These are phyloP conservation scores for Aptenodytes patagonicus DNA, from an alignment of 2,113 vertebrate genomes.

Conservation along the genomic window DNA sequence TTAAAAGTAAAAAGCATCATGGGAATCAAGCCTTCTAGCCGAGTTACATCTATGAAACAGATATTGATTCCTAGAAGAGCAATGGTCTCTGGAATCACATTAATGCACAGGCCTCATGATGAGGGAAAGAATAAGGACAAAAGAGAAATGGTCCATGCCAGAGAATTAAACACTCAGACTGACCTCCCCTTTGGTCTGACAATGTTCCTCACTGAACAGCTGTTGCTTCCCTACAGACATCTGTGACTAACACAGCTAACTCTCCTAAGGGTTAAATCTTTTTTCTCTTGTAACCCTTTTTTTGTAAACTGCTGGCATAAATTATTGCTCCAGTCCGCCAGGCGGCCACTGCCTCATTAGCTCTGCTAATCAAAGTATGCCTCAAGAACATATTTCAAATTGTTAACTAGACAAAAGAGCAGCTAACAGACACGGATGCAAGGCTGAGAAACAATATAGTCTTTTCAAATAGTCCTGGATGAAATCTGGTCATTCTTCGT, in stretches of 20 bases:
- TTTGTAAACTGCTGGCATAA: background rate
- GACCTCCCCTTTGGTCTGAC: background rate
- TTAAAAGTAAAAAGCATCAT: background rate
- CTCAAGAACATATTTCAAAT: background rate
- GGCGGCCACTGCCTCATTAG: conserved; percentile 9
- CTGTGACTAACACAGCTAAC: background rate
- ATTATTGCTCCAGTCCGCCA: background rate
- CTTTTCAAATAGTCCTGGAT: background rate
- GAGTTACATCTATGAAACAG: background rate
- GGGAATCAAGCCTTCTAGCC: background rate
- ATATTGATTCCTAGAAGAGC: background rate
- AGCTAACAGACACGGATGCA: background rate
- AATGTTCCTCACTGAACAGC: background rate
- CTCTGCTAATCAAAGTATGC: conserved; percentile 29
- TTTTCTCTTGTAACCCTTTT: background rate
- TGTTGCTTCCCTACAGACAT: background rate
- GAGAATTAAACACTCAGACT: background rate
- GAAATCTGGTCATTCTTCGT: background rate
- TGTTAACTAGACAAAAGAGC: background rate
- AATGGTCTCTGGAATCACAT: background rate
- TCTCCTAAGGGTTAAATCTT: background rate
- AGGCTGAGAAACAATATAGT: background rate
- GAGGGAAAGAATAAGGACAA: background rate
- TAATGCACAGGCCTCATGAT: background rate
- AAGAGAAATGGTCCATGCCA: background rate